phyloP scores from a whole-genome alignment of 2,888 invertebrate species.

The Sussaba pulchella region DNA sequence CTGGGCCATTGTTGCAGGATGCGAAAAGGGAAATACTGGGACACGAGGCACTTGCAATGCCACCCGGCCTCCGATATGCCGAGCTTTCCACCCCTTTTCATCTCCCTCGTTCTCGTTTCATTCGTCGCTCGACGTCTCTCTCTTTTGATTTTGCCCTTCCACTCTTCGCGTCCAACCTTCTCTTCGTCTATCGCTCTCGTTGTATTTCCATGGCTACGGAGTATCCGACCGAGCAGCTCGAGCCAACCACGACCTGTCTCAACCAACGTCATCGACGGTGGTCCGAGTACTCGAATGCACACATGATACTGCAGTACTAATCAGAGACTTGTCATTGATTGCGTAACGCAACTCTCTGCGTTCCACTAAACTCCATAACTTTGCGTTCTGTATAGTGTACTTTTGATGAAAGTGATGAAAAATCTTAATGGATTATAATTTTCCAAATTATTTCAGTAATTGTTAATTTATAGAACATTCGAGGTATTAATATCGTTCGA shows the following conservation, averaged over 20 bases:
- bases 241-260: neutral
- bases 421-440: neutral
- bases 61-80: slow-evolving; percentile 9
- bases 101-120: slow-evolving; percentile 20
- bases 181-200: slow-evolving; percentile 3
- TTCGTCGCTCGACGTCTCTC: neutral
- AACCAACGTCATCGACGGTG: slow-evolving; percentile 45
- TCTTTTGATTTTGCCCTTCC: neutral
- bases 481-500: too few relatives aligned
- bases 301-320: slow-evolving; percentile 49
- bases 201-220: slow-evolving; percentile 31
- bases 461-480: too few relatives aligned
- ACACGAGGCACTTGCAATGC: slow-evolving; percentile 31
- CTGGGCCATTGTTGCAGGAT: slow-evolving; percentile 75
- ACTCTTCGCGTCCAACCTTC: neutral
- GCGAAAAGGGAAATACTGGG: slow-evolving; percentile 69
- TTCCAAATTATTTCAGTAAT: too few relatives aligned
- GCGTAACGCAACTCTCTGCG: slow-evolving; percentile 39
- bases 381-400: neutral
- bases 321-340: slow-evolving; percentile 69
- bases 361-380: neutral
- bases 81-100: slow-evolving; percentile 44
- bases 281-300: slow-evolving; percentile 14
- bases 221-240: slow-evolving; percentile 9
- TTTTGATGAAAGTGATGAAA: neutral